A percentile compares a stretch with the other conserved stretches of the same genome.
phyloP scores from a whole-genome alignment of 1,140 invertebrate genomes.

The Melitaea cinxia region DNA sequence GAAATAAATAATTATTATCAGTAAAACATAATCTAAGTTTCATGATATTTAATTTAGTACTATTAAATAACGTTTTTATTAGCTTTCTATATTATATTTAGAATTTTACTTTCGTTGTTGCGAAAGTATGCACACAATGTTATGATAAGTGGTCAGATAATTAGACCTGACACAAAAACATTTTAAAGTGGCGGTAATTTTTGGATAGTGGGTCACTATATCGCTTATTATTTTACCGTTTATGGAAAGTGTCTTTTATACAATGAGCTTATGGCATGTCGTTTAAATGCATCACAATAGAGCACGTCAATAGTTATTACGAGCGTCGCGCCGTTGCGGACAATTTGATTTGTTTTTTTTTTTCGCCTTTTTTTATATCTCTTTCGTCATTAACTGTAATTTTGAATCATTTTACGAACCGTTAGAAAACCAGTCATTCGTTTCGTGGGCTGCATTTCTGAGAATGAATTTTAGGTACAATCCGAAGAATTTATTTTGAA shows the following conservation, averaged over 20 bases:
- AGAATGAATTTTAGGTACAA: too few relatives aligned
- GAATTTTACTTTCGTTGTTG: slow-evolving; percentile 12
- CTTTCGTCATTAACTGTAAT: slow-evolving; percentile 67
- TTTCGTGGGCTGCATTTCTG: slow-evolving; percentile 15
- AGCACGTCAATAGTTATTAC: slow-evolving; percentile 57
- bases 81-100: not conserved
- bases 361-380: slow-evolving; percentile 53
- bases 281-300: slow-evolving; percentile 60
- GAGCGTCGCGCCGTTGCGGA: slow-evolving; percentile 42
- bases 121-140: slow-evolving; percentile 21
- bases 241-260: slow-evolving; percentile 56
- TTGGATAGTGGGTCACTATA: slow-evolving; percentile 47
- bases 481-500: too few relatives aligned
- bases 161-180: slow-evolving; percentile 46
- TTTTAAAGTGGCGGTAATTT: slow-evolving; percentile 54
- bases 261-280: slow-evolving; percentile 47
- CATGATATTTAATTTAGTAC: not conserved
- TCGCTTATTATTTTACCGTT: slow-evolving; percentile 51
- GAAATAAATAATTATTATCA: not conserved
- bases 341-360: slow-evolving; percentile 68
- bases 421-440: slow-evolving; percentile 47
- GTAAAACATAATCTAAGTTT: not conserved
- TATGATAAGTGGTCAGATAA: slow-evolving; percentile 31
- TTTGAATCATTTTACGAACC: slow-evolving; percentile 66
- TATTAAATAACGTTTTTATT: not conserved